Evolutionary conservation across 2,797 vertebrate genomes (phyloP).

Genomic region (Loriculus beryllinus): DNA sequence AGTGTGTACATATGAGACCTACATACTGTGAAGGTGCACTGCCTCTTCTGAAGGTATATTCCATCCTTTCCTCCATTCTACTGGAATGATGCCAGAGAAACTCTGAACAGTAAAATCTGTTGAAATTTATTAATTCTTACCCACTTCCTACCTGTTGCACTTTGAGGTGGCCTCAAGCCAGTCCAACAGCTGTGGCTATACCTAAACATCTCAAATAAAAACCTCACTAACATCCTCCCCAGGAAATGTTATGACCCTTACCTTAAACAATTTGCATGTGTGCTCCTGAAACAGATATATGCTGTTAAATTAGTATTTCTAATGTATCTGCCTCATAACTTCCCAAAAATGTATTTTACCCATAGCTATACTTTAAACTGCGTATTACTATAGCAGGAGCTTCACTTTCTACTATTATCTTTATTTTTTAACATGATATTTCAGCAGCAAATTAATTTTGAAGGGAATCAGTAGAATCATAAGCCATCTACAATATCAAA

Average conservation of each 20-base stretch:
- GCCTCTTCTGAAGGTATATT: neutral
- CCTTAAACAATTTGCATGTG: neutral
- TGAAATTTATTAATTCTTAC: neutral
- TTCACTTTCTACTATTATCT: neutral
- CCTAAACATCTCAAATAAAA: neutral
- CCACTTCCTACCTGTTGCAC: neutral
- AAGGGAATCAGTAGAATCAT: neutral
- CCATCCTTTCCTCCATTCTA: neutral
- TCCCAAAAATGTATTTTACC: neutral
- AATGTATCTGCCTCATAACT: neutral
- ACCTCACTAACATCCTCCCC: neutral
- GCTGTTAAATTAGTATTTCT: neutral
- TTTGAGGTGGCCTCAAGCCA: constrained; percentile 35
- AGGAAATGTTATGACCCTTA: neutral
- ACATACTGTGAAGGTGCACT: neutral
- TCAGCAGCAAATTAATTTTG: neutral
- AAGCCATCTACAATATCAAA: neutral
- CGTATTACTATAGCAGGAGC: neutral
- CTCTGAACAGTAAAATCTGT: neutral
- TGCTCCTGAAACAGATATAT: neutral
- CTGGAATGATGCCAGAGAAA: neutral
- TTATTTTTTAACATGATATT: neutral
- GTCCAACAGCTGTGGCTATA: constrained; percentile 78
- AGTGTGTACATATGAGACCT: neutral
- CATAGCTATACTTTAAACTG: neutral